phyloP scores from a whole-genome alignment of 2,888 invertebrate genomes.

The Eristalis pertinax region DNA sequence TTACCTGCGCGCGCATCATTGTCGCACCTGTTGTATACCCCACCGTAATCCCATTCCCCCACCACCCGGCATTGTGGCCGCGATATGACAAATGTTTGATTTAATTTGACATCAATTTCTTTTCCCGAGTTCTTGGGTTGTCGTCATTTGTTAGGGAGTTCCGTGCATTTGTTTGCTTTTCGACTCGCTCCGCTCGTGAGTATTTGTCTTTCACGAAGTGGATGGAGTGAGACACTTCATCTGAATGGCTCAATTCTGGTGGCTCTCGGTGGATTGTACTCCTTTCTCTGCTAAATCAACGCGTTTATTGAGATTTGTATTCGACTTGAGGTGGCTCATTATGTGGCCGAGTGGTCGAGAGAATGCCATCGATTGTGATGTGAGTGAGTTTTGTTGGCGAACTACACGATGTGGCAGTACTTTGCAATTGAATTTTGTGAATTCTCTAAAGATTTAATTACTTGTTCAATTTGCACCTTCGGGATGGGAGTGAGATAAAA shows the following conservation, averaged over 20 bases:
- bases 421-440: not conserved
- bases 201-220: not conserved
- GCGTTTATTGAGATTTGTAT: not conserved
- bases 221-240: not conserved
- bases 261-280: not conserved
- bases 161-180: slow-evolving; percentile 19
- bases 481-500: too few species aligned
- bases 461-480: too few species aligned
- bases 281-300: slow-evolving; percentile 13
- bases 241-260: slow-evolving; percentile 21
- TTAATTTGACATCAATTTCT: slow-evolving; percentile 62
- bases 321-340: slow-evolving; percentile 3
- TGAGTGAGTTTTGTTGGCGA: slow-evolving; percentile 30
- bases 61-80: slow-evolving; percentile 12
- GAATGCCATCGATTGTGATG: not conserved
- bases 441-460: too few species aligned
- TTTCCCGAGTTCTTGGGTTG: slow-evolving; percentile 43
- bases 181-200: not conserved
- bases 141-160: slow-evolving; percentile 35
- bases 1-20: slow-evolving; percentile 30
- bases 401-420: not conserved
- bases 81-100: slow-evolving; percentile 43
- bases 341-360: not conserved
- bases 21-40: slow-evolving; percentile 41
- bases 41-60: slow-evolving; percentile 15